Percentiles rank a stretch among this genome's conserved stretches.
Conservation (phyloP, 2,888 invertebrate genomes). For the Heterodera filipjevi region DNA sequence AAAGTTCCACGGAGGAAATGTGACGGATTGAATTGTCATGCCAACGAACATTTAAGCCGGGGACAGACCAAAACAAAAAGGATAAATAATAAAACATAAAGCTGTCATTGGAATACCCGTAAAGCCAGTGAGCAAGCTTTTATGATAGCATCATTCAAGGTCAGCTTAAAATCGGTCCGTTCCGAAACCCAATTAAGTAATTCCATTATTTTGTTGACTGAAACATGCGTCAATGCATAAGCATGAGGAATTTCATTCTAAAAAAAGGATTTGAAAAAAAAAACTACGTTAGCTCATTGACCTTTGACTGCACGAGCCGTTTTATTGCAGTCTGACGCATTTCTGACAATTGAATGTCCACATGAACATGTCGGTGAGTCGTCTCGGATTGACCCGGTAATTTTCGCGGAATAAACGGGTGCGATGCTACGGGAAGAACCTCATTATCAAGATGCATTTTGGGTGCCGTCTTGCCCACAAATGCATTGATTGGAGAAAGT, state of each 20-base stretch:
- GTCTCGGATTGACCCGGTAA: neutral
- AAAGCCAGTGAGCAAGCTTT: conserved; percentile 74
- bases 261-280: conserved; percentile 47
- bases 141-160: conserved; percentile 75
- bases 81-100: conserved; percentile 22
- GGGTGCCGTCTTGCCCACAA: neutral
- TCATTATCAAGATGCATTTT: conserved; percentile 5
- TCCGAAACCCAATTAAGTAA: conserved; percentile 65
- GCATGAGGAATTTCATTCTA: conserved; percentile 74
- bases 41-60: conserved; percentile 67
- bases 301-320: conserved; percentile 73
- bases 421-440: neutral
- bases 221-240: conserved; percentile 72
- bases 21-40: conserved; percentile 42
- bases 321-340: conserved; percentile 74
- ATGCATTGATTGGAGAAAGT: conserved; percentile 15
- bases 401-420: neutral
- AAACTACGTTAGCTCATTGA: conserved; percentile 7
- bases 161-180: conserved; percentile 67
- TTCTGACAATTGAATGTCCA: conserved; percentile 71
- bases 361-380: conserved; percentile 55
- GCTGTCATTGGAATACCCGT: too few species aligned
- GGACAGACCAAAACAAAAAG: conserved; percentile 64
- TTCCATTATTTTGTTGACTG: conserved; percentile 69
- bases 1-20: conserved; percentile 67